Conservation (phyloP, 2,113 vertebrate species). For the Chunga burmeisteri region DNA sequence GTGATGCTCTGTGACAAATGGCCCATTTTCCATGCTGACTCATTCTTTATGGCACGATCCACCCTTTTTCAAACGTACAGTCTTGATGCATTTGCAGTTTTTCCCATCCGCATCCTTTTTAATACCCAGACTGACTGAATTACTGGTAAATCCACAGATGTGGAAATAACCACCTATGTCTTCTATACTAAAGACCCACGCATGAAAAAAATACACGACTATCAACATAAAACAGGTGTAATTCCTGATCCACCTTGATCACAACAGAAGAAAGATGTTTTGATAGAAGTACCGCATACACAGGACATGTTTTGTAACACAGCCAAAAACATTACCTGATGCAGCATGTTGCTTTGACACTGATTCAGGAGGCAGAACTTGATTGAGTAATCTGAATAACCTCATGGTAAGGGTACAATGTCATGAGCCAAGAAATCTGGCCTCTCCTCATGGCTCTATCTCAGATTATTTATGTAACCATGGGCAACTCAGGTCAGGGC, state of each 20-base stretch:
- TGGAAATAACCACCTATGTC: background rate
- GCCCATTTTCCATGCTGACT: background rate
- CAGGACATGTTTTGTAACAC: background rate
- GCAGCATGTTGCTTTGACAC: background rate
- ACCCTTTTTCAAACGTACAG: background rate
- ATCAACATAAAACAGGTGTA: background rate
- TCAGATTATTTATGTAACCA: background rate
- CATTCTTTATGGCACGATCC: background rate
- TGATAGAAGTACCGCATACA: background rate
- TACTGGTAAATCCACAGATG: background rate
- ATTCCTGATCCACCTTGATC: background rate
- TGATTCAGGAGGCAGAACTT: background rate
- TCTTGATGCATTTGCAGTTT: background rate
- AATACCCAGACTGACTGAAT: background rate
- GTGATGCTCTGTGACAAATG: background rate
- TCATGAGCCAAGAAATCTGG: background rate
- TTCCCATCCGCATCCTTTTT: background rate
- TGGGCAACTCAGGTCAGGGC: background rate
- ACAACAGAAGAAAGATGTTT: background rate
- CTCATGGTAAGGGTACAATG: background rate
- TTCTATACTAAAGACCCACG: background rate
- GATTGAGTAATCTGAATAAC: background rate
- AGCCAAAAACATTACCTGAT: background rate
- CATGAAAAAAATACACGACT: background rate
- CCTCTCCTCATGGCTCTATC: background rate